phyloP scores from a whole-genome alignment of 2,888 invertebrate species.

The Drosophila putrida region DNA sequence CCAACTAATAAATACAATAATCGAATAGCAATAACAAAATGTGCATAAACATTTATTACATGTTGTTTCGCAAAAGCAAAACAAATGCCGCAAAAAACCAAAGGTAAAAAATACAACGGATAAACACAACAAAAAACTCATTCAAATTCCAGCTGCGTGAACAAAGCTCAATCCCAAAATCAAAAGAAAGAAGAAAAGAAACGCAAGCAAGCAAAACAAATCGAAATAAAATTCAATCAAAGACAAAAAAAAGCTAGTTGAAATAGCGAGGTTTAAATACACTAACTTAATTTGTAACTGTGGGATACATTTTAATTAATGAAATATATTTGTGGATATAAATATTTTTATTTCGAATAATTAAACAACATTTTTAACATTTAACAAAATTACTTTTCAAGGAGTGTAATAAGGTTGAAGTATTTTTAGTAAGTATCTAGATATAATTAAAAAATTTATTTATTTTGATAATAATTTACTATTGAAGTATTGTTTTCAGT shows the following conservation, averaged over 20 bases:
- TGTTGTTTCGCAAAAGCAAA: conserved; percentile 66
- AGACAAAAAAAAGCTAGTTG: background rate
- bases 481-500: no score
- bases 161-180: conserved; percentile 31
- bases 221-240: conserved; percentile 50
- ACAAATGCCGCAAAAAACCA: conserved; percentile 48
- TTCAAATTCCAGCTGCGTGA: conserved; percentile 58
- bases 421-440: no score
- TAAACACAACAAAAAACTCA: conserved; percentile 30
- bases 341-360: no score
- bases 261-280: conserved; percentile 15
- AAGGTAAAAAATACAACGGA: conserved; percentile 29
- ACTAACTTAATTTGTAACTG: background rate
- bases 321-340: no score
- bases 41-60: conserved; percentile 50
- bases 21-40: conserved; percentile 36
- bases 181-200: conserved; percentile 24
- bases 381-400: no score
- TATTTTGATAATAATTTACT: no score
- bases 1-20: conserved; percentile 65
- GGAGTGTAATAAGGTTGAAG: no score
- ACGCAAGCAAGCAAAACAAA: conserved; percentile 51
- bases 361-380: no score
- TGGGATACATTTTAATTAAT: background rate
- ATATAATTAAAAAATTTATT: no score